Evolutionary conservation across 2,888 invertebrate species (phyloP), one percentile per base, ranked within the genome.

Genomic region (Esperia sulphurella): DNA sequence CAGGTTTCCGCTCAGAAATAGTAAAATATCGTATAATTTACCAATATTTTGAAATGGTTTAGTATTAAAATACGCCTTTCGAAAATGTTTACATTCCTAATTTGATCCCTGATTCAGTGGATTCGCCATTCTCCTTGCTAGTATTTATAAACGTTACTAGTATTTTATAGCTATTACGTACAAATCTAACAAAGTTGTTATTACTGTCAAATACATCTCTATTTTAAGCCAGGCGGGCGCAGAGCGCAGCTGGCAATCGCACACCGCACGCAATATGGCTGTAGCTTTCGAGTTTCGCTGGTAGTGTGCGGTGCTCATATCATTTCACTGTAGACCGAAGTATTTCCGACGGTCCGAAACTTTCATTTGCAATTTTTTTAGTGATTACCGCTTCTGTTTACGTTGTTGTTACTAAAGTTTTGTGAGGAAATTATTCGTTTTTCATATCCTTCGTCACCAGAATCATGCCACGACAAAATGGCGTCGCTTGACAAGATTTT

Each of bases 401-500:
- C 70, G 64, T 75, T 68, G 61, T 75, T 82, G 83, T 79, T 69
- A 69, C 61, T 59, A 63, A 65, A 75, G 68, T 79, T 79, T 68
- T 71, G 70, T 75, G 64, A 71, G 68, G 71, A 80, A 85, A 79
- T 75, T 76, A 71, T 66, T 66, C 65, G 64, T 76, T 75, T 84
- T 85, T 84, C 71, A 74, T 79, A 76, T 85, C 76, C 81, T 75
- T 87, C 89, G 89, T 89, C 89, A 89, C 81, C 89, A 89, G 78
- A 79, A 85, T 86, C 85, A 79, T 71, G 84, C 83, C 83, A 84
- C 86, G 85, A 90, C 90, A 90, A 90, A 89, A 90, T 90, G 90
- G 90, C 90, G 90, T 90, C 90, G 80, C 87, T 82, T 84, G 81
- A 81, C 86, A 79, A 87, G 86, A 81, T 84, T 84, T 88, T 84